Base-by-base conservation (phyloP, 2,888 invertebrate genomes). In the Galerucella nymphaeae region DNA sequence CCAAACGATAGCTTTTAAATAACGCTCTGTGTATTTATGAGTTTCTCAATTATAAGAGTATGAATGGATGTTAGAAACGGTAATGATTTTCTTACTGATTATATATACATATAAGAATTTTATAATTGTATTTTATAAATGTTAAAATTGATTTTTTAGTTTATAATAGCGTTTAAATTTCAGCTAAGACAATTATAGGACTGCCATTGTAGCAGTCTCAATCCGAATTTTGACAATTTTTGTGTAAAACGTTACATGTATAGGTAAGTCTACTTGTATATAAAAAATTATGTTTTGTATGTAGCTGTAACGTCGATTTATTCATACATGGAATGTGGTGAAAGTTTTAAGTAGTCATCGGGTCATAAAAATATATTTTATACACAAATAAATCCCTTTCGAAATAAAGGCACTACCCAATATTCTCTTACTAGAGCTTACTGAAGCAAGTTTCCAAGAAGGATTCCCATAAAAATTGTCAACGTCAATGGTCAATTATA, bases 251-350 rank as follows among this genome's bases (percentile, higher is more conserved):
- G 23, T 30, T 30, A 30, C 23, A 30, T 30, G 23, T 30, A 30
- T 65, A n/a, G n/a, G n/a, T n/a, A 61, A 42, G 59, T 67, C 67
- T 48, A 45, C 74, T 75, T 80, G 80, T 81, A 80, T 62, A 80
- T 80, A 80, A 62, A 77, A 42, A 18, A 58, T 38, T 23, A 38
- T 61, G 42, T 59, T 70, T 64, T 74, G 82, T 82, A 82, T 82
- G 81, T 84, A 84, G 83, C 83, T 84, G 84, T 84, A 83, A 83
- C 80, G 80, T 80, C 78, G 82, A 83, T 82, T 82, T 80, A 83
- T 82, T 83, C 82, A 82, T 77, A 76, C 75, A 80, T 72, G 64
- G 71, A 72, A 67, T 75, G 71, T 78, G 76, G 71, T 78, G 76
- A 77, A 65, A 75, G 71, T 71, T 70, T 63, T 71, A 73, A 66